Evolutionary conservation across 2,113 vertebrate species (phyloP).

Genomic region (Tursiops truncatus): DNA sequence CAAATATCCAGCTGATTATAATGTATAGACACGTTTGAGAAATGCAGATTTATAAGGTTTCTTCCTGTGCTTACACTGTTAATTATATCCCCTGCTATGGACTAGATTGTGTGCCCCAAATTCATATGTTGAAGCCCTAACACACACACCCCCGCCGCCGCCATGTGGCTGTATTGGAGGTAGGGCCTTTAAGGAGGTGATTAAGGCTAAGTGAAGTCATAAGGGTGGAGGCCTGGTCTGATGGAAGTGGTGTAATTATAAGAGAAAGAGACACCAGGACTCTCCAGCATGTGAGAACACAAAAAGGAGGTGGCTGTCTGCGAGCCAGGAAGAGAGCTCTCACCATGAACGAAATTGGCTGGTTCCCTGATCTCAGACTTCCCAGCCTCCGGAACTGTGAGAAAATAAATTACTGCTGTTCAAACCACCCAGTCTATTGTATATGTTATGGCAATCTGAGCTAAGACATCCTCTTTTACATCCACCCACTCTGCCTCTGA

Average conservation of each 20-base stretch:
- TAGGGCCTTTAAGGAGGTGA: background rate
- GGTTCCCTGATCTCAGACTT: background rate
- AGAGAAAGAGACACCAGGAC: background rate
- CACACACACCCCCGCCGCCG: fast-evolving
- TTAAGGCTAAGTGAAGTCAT: background rate
- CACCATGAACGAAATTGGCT: background rate
- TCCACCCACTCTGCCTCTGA: background rate
- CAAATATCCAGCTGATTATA: background rate
- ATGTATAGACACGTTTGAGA: background rate
- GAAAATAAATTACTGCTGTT: background rate
- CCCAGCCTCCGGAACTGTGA: background rate
- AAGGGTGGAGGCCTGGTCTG: background rate
- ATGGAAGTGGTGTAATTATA: background rate
- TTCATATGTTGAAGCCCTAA: background rate
- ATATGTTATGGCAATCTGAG: background rate
- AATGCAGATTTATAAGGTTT: background rate
- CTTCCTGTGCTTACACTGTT: background rate
- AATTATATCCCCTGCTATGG: background rate
- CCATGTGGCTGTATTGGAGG: background rate
- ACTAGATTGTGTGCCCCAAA: background rate
- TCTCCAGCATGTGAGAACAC: background rate
- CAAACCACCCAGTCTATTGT: background rate
- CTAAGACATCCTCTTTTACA: background rate
- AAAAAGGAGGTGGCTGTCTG: background rate
- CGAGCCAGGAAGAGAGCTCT: background rate